Percentiles rank a stretch among this genome's conserved stretches.
Conservation (phyloP, 2,888 invertebrate species). For the Autographa pulchrina region DNA sequence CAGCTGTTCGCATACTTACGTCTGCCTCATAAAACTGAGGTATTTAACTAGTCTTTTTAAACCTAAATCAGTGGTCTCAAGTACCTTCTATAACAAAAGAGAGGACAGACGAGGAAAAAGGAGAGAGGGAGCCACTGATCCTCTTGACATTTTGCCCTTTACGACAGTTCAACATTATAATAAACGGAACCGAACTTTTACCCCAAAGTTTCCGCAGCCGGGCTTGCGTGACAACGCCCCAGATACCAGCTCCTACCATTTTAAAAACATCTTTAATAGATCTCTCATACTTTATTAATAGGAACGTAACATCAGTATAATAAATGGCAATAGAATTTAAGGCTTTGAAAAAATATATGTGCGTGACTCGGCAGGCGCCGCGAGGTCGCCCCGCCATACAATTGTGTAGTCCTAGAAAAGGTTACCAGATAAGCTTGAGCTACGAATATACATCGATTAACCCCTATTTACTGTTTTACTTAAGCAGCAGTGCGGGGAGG, state of each 20-base stretch:
- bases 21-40: background rate
- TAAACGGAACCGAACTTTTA: background rate
- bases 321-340: conserved; percentile 77
- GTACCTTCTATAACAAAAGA: background rate
- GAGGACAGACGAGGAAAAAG: background rate
- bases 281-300: conserved; percentile 61
- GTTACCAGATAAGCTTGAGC: conserved; percentile 73
- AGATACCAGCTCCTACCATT: conserved; percentile 30
- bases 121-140: background rate
- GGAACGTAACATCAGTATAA: conserved; percentile 61
- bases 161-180: background rate
- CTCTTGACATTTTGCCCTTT: background rate
- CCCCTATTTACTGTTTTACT: conserved; percentile 55
- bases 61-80: background rate
- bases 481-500: conserved; percentile 50
- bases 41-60: background rate
- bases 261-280: conserved; percentile 50
- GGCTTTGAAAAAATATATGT: conserved; percentile 84
- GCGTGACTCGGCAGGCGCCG: conserved; percentile 89
- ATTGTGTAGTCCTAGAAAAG: conserved; percentile 83
- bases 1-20: background rate
- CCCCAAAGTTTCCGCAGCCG: background rate
- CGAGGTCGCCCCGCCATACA: conserved; percentile 83
- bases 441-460: conserved; percentile 63
- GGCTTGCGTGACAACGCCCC: conserved; percentile 21